Base-by-base conservation (phyloP, 2,113 vertebrate species). In the Corythornis vintsioides region DNA sequence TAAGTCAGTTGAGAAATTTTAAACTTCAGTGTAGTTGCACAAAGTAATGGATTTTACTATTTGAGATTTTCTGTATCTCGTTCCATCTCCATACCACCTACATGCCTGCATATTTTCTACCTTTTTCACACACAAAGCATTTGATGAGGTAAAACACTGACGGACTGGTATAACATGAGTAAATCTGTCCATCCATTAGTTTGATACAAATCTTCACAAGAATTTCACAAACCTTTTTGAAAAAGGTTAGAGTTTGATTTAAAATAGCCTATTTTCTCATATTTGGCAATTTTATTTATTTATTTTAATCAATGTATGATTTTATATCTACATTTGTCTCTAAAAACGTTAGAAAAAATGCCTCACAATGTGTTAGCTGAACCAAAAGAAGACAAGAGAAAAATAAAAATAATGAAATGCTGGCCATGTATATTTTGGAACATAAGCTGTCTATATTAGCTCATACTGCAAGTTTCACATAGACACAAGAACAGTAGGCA, bases 121-220 rank as follows among this genome's bases (percentile, higher is more conserved):
- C 80, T 87, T 93, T 88, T 81, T 76, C 84, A 95, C 42, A 88
- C 64, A 90, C 43, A 56, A 69, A 66, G 83, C 45, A 70, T 50
- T 64, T 94, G 82, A 92, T 74, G 89, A 48, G 25, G 94, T 61
- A 93, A 96, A 77, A 81, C 59, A 45, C 86, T 93, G 85, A 95
- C 59, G 82, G 89, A 95, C 65, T 67, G 19, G 43, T 94, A 72
- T 25, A 83, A 75, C 52, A 94, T 38, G 38, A 86, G 83, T 91
- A 84, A 92, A 69, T 90, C 90, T 92, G 91, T 56, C 81, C 5
- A 1, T 67, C 20, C 35, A 38, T 55, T 80, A 88, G 47, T 88
- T 89, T 79, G 63, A 71, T 88, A 83, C n/a, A 93, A 77, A 63
- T 87, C 80, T 87, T 79, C 43, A 88, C 55, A 91, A 79, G 35